Conservation (phyloP, 1,140 invertebrate genomes). For the Belonocnema kinseyi region DNA sequence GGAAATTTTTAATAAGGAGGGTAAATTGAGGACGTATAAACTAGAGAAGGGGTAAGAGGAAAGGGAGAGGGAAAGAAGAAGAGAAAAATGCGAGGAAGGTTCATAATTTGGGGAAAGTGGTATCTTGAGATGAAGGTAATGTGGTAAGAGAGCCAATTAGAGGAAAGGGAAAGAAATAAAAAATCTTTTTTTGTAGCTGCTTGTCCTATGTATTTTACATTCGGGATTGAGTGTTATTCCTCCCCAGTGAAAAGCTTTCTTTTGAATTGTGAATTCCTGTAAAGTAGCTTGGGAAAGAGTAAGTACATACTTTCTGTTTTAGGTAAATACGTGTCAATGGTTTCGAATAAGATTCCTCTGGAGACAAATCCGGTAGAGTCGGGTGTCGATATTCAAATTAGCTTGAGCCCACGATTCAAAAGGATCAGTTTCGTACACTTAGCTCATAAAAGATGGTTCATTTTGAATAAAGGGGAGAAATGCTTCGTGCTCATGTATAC, state of each 20-base stretch:
- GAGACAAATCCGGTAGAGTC: slow-evolving; percentile 48
- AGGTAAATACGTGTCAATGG: slow-evolving; percentile 24
- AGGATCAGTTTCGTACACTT: slow-evolving; percentile 47
- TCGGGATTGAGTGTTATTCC: not conserved
- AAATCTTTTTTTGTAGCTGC: no score
- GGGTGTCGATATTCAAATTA: slow-evolving; percentile 52
- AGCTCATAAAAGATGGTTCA: slow-evolving; percentile 43
- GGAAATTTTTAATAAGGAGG: no score
- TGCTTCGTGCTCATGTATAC: slow-evolving; percentile 34
- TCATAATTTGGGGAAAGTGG: no score
- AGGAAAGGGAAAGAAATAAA: no score
- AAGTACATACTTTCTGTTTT: slow-evolving; percentile 23
- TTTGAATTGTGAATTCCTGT: not conserved
- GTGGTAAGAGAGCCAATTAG: no score
- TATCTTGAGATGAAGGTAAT: no score
- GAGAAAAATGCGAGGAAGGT: no score
- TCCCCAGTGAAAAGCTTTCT: not conserved
- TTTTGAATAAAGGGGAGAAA: slow-evolving; percentile 53
- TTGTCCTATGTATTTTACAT: not conserved
- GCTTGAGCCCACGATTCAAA: slow-evolving; percentile 40
- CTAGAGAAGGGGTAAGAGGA: no score
- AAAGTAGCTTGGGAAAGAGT: not conserved
- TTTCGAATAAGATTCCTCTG: slow-evolving; percentile 14
- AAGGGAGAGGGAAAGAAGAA: no score
- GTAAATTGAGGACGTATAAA: no score